These are phyloP conservation scores for Heteromurus nitidus DNA, from an alignment of 2,888 invertebrate species.

Conservation along the genomic window DNA sequence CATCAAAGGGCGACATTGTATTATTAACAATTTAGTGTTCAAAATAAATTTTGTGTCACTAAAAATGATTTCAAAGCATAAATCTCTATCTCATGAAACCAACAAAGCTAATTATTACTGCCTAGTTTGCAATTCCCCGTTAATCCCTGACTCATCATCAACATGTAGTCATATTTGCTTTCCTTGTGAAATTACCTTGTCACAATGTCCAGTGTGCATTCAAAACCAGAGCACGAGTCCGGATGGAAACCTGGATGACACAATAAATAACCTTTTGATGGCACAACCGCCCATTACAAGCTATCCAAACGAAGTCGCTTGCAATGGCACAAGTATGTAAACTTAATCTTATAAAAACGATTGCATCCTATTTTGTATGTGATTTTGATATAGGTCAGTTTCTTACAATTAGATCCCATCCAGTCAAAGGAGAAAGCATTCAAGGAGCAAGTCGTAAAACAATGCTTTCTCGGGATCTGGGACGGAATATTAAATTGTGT, in stretches of 20 bases:
- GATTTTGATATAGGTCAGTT: neutral
- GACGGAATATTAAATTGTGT: neutral
- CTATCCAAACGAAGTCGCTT: neutral
- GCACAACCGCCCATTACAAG: neutral
- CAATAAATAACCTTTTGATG: neutral
- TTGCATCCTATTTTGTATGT: neutral
- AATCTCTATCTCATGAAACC: neutral
- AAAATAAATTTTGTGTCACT: neutral
- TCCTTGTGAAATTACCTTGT: neutral
- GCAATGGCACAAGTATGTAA: neutral
- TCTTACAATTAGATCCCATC: neutral
- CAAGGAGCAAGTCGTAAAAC: neutral
- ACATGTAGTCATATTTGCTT: constrained; percentile 15
- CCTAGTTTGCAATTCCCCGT: neutral
- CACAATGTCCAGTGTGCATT: constrained; percentile 23
- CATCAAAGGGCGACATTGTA: neutral
- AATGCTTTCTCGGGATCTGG: constrained; percentile 23
- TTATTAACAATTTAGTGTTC: neutral
- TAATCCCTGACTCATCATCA: neutral
- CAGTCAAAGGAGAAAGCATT: neutral
- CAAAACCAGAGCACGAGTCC: neutral
- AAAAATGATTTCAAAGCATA: neutral
- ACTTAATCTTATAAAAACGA: neutral
- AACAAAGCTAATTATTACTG: neutral
- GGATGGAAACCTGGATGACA: neutral